A percentile compares a stretch with the other conserved stretches of the same genome.
These are phyloP conservation scores for Pammene aurita DNA, from an alignment of 2,888 invertebrate genomes.

Conservation along the genomic window DNA sequence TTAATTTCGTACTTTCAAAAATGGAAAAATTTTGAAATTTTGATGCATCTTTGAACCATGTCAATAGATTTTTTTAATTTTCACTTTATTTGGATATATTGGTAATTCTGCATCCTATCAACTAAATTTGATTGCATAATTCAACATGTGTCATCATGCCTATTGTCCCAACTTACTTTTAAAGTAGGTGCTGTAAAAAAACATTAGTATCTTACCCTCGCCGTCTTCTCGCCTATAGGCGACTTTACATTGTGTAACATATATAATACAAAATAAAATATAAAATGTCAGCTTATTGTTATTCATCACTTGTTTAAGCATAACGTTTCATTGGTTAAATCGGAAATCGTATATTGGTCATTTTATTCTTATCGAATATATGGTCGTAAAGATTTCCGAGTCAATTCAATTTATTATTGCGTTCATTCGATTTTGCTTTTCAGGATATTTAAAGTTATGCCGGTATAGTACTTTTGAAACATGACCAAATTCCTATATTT, in stretches of 20 bases:
- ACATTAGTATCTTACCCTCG: slow-evolving; percentile 24
- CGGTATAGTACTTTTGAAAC: slow-evolving; percentile 22
- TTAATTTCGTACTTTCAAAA: no score
- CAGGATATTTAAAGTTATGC: slow-evolving; percentile 22
- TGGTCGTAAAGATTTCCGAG: slow-evolving; percentile 27
- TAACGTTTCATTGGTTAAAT: slow-evolving; percentile 22
- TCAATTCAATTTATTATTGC: slow-evolving; percentile 31
- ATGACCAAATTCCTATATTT: slow-evolving; percentile 29
- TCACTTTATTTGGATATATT: no score
- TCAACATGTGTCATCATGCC: no score
- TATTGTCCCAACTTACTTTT: no score
- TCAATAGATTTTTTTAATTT: no score
- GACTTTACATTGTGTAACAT: slow-evolving; percentile 21
- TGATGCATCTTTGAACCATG: no score
- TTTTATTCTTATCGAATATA: slow-evolving; percentile 33
- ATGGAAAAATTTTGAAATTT: no score
- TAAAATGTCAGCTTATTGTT: slow-evolving; percentile 8
- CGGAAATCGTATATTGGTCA: slow-evolving; percentile 21
- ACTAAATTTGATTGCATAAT: no score
- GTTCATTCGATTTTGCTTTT: slow-evolving; percentile 18
- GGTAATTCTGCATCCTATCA: no score
- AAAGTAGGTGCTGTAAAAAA: no score
- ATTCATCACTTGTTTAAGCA: slow-evolving; percentile 20
- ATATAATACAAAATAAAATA: slow-evolving; percentile 13
- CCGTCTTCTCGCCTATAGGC: background rate